A percentile compares a stretch with the other conserved stretches of the same genome.
These are phyloP conservation scores for Macropus fuliginosus DNA, from an alignment of 2,797 vertebrate species.

Conservation along the genomic window DNA sequence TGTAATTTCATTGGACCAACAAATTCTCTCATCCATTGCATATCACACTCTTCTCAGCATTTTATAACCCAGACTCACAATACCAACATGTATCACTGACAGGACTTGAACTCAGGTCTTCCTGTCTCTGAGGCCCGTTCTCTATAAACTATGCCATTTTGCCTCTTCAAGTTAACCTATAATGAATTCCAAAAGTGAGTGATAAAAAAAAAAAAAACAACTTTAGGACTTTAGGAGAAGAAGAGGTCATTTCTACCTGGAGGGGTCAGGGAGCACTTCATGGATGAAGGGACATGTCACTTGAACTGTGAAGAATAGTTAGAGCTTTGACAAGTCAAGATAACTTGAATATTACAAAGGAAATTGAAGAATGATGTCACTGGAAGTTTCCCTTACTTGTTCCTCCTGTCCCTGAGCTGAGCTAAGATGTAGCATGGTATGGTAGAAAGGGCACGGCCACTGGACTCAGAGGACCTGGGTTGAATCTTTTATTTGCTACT, in stretches of 20 bases:
- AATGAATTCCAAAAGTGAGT: neutral
- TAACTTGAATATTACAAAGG: neutral
- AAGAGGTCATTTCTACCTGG: neutral
- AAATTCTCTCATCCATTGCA: neutral
- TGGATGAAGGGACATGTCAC: neutral
- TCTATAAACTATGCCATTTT: neutral
- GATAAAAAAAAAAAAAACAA: neutral
- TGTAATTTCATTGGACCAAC: neutral
- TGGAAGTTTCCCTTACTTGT: neutral
- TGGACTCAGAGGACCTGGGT: conserved; percentile 3
- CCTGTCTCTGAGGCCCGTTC: no score
- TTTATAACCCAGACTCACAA: neutral
- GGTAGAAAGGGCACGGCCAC: neutral
- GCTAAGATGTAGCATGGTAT: neutral
- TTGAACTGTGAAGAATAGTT: neutral
- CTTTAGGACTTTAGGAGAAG: neutral
- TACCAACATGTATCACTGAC: no score
- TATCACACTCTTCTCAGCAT: neutral
- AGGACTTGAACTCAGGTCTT: no score
- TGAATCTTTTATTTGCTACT: neutral
- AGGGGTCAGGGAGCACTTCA: neutral
- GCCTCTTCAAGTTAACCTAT: neutral
- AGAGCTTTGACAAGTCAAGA: neutral
- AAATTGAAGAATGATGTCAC: neutral
- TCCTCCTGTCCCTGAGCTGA: neutral